phyloP scores from a whole-genome alignment of 2,888 invertebrate species.

The Drosophila kuntzei region DNA sequence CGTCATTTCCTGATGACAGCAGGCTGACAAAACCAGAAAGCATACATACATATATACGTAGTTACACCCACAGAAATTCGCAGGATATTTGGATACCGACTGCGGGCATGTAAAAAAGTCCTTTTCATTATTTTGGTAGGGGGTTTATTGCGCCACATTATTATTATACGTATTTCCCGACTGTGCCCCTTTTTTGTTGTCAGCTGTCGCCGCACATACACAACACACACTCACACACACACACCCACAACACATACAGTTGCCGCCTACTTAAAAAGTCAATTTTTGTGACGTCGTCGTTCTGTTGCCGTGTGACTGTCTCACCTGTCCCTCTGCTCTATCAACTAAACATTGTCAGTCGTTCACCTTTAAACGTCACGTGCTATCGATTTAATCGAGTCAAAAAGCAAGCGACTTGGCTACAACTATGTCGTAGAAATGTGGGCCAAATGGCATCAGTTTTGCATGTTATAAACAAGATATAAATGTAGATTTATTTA shows the following conservation, averaged over 20 bases:
- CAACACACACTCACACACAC: neutral
- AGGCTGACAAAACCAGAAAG: conserved; percentile 53
- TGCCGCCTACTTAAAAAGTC: conserved; percentile 75
- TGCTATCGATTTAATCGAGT: conserved; percentile 80
- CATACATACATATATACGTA: conserved; percentile 35
- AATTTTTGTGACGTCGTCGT: conserved; percentile 66
- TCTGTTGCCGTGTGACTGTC: conserved; percentile 55
- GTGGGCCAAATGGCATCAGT: conserved; percentile 53
- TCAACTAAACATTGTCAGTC: conserved; percentile 67
- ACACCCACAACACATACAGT: neutral
- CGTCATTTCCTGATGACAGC: conserved; percentile 76
- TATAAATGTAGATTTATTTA: conserved; percentile 68
- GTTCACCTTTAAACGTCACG: conserved; percentile 84
- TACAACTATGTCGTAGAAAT: conserved; percentile 34
- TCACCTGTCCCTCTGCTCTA: neutral
- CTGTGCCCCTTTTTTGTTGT: conserved; percentile 19
- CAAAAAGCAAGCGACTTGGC: conserved; percentile 17
- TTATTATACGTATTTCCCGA: conserved; percentile 44
- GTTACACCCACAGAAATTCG: conserved; percentile 8
- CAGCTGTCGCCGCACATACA: conserved; percentile 18
- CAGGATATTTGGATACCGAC: conserved; percentile 21
- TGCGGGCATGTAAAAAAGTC: conserved; percentile 9
- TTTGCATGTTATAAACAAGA: conserved; percentile 30
- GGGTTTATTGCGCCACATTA: conserved; percentile 67
- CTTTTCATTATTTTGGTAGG: conserved; percentile 18